phyloP scores from a whole-genome alignment of 2,888 invertebrate genomes.

The Aphelenchoides bicaudatus region DNA sequence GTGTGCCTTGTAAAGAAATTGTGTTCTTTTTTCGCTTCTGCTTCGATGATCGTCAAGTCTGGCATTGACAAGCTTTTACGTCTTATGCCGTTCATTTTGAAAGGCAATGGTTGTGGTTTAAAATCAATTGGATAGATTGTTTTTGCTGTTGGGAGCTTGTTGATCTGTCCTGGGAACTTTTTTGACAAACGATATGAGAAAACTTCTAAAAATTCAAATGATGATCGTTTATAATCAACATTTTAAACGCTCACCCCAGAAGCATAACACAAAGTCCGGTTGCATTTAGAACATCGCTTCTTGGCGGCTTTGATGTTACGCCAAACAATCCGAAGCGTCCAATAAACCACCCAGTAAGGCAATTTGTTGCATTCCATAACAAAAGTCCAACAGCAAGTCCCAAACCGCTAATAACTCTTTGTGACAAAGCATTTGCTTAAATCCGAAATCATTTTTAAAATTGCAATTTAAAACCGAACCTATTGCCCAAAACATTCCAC shows the following conservation, averaged over 20 bases:
- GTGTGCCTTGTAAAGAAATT: slow-evolving; percentile 23
- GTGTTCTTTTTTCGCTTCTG: background rate
- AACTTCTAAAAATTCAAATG: slow-evolving; percentile 21
- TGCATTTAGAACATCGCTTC: slow-evolving; percentile 27
- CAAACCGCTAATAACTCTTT: slow-evolving; percentile 60
- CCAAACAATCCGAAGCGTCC: slow-evolving; percentile 59
- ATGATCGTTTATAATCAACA: background rate
- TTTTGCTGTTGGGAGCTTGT: too few species aligned
- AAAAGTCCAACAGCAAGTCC: slow-evolving; percentile 61
- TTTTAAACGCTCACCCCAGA: slow-evolving; percentile 17
- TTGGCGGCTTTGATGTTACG: slow-evolving; percentile 34
- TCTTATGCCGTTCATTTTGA: background rate
- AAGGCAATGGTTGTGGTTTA: too few species aligned
- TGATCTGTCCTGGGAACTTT: slow-evolving; percentile 16
- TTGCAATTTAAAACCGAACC: slow-evolving; percentile 51
- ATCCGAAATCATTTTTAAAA: slow-evolving; percentile 64
- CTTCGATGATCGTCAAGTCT: too few species aligned
- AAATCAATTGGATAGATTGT: slow-evolving; percentile 10
- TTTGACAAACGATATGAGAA: slow-evolving; percentile 25
- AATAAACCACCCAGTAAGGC: slow-evolving; percentile 64
- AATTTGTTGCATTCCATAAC: slow-evolving; percentile 63
- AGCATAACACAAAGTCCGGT: slow-evolving; percentile 25
- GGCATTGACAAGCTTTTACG: slow-evolving; percentile 18
- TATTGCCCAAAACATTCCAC: slow-evolving; percentile 63
- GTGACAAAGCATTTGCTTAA: slow-evolving; percentile 31